phyloP scores from a whole-genome alignment of 1,140 invertebrate genomes.

The Aphidius ervi region DNA sequence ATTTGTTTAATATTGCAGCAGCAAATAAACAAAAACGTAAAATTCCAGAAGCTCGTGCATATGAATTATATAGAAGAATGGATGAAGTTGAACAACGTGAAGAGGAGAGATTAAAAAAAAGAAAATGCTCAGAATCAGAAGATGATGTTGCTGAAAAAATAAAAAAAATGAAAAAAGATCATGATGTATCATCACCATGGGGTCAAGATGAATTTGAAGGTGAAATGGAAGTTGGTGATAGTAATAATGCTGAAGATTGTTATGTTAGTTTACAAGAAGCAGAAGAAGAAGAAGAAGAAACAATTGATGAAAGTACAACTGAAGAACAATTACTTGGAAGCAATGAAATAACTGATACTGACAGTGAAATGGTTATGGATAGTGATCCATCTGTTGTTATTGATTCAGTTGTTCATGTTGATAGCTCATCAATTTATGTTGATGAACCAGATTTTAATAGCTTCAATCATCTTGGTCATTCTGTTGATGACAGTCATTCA shows the following conservation, averaged over 20 bases:
- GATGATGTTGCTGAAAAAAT: constrained; percentile 50
- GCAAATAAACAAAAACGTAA: constrained; percentile 49
- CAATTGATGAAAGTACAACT: constrained; percentile 37
- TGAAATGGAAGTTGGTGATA: constrained; percentile 41
- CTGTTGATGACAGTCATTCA: constrained; percentile 33
- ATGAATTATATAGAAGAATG: constrained; percentile 53
- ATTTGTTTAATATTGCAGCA: constrained; percentile 51
- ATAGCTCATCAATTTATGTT: constrained; percentile 43
- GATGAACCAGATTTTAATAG: constrained; percentile 44
- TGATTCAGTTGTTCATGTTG: constrained; percentile 45
- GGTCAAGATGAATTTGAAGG: constrained; percentile 41
- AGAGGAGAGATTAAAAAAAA: constrained; percentile 39
- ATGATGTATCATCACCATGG: constrained; percentile 36
- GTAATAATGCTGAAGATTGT: constrained; percentile 44
- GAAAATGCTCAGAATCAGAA: constrained; percentile 50
- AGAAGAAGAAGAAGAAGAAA: constrained; percentile 46
- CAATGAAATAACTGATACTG: constrained; percentile 37
- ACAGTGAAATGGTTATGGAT: constrained; percentile 45
- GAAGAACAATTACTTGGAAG: constrained; percentile 37
- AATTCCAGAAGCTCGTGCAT: constrained; percentile 48
- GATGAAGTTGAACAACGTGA: constrained; percentile 47
- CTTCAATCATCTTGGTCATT: constrained; percentile 37
- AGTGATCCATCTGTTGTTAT: constrained; percentile 48
- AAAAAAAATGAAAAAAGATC: constrained; percentile 47
- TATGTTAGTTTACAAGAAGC: constrained; percentile 34